A percentile compares a stretch with the other conserved stretches of the same genome.
phyloP scores from a whole-genome alignment of 2,113 vertebrate genomes.

The Egretta garzetta region DNA sequence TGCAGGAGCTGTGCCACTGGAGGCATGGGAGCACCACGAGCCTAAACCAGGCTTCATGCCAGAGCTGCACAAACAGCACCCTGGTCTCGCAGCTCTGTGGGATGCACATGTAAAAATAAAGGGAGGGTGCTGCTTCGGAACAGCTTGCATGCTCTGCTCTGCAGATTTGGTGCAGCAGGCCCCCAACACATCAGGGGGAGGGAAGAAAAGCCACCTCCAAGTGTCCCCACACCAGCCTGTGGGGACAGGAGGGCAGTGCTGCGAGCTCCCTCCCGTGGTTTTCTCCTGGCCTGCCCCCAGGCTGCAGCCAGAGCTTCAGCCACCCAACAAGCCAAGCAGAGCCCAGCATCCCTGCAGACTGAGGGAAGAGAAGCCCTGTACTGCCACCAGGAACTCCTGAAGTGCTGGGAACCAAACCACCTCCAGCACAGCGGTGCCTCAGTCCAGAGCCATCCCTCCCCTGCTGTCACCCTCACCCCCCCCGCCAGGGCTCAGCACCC shows the following conservation, averaged over 20 bases:
- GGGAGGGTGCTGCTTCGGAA: neutral
- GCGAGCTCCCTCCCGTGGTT: rapidly evolving
- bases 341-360: neutral
- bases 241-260: rapidly evolving
- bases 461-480: rapidly evolving
- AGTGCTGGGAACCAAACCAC: neutral
- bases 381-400: neutral
- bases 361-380: neutral
- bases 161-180: rapidly evolving
- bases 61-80: neutral
- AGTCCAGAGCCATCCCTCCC: rapidly evolving
- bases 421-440: neutral
- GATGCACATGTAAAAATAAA: neutral
- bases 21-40: neutral
- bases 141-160: neutral
- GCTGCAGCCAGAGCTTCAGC: neutral
- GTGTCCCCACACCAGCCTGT: neutral
- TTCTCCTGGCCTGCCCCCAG: rapidly evolving
- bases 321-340: neutral
- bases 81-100: neutral
- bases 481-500: neutral
- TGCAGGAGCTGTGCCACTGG: rapidly evolving
- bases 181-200: rapidly evolving
- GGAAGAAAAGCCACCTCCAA: neutral
- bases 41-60: rapidly evolving